Conservation (phyloP, 2,113 vertebrate genomes). For the Procapra przewalskii region DNA sequence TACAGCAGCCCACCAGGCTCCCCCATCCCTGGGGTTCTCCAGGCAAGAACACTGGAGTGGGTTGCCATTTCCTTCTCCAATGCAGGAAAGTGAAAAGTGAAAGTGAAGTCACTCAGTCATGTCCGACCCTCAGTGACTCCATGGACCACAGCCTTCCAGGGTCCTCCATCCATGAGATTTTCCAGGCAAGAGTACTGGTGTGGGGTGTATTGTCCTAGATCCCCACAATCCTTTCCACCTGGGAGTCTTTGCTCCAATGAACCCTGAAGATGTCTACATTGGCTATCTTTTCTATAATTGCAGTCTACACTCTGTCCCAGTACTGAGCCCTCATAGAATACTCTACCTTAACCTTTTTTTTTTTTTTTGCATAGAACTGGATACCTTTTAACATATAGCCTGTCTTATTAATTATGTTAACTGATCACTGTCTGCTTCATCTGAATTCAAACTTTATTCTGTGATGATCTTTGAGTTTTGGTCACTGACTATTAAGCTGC, state of each 20-base stretch:
- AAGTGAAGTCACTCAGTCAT: no score
- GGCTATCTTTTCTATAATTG: not conserved
- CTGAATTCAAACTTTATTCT: not conserved
- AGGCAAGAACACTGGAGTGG: no score
- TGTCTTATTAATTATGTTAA: not conserved
- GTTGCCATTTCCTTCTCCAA: no score
- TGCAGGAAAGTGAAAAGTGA: no score
- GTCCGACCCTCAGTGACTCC: fast-evolving
- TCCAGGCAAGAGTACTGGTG: no score
- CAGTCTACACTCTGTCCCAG: fast-evolving
- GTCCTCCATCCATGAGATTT: no score
- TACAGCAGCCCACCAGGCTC: no score
- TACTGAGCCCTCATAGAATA: not conserved
- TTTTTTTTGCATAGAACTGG: not conserved
- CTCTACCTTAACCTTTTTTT: not conserved
- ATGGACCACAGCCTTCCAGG: no score
- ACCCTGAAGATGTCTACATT: not conserved
- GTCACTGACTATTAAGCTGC: not conserved
- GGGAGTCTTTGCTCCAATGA: not conserved
- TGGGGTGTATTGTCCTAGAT: not conserved
- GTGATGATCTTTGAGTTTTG: not conserved
- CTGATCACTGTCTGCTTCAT: not conserved
- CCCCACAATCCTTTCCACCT: not conserved
- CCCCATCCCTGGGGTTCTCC: no score
- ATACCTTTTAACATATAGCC: not conserved